Conservation (phyloP, 2,113 vertebrate genomes). For the Myrmecobius fasciatus region DNA sequence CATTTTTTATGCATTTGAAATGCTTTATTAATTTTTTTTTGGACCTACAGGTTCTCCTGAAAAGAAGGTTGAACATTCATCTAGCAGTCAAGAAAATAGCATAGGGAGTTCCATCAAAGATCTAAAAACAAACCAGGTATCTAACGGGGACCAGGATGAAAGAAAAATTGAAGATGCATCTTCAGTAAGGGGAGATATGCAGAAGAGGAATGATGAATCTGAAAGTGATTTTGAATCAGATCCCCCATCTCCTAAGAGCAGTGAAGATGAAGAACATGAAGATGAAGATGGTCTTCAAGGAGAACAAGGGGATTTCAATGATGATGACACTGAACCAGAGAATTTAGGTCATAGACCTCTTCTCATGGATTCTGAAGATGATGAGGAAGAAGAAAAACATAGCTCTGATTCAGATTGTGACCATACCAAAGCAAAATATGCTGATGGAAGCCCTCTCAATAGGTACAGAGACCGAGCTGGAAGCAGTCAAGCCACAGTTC, state of each 20-base stretch:
- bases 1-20: slow-evolving; percentile 50
- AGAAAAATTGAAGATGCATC: slow-evolving; percentile 78
- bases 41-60: slow-evolving; percentile 85
- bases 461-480: slow-evolving; percentile 12
- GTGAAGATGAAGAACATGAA: slow-evolving; percentile 94
- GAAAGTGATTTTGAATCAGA: slow-evolving; percentile 99
- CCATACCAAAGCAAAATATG: slow-evolving; percentile 78
- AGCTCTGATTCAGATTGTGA: slow-evolving; percentile 94
- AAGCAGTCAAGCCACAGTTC: slow-evolving; percentile 33
- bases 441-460: slow-evolving; percentile 53
- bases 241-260: slow-evolving; percentile 96
- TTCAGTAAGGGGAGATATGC: slow-evolving; percentile 53
- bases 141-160: slow-evolving; percentile 83
- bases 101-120: slow-evolving; percentile 62
- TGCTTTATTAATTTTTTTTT: slow-evolving; percentile 73
- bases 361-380: slow-evolving; percentile 97
- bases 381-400: slow-evolving; percentile 91
- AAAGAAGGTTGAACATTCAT: slow-evolving; percentile 74
- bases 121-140: slow-evolving; percentile 73
- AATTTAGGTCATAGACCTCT: slow-evolving; percentile 94
- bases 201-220: slow-evolving; percentile 87
- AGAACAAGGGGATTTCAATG: slow-evolving; percentile 90
- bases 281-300: slow-evolving; percentile 93
- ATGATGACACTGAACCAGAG: slow-evolving; percentile 91
- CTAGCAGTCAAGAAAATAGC: slow-evolving; percentile 57